Base-by-base conservation (phyloP, 2,888 invertebrate species). In the Acanthococcus lagerstroemiae region DNA sequence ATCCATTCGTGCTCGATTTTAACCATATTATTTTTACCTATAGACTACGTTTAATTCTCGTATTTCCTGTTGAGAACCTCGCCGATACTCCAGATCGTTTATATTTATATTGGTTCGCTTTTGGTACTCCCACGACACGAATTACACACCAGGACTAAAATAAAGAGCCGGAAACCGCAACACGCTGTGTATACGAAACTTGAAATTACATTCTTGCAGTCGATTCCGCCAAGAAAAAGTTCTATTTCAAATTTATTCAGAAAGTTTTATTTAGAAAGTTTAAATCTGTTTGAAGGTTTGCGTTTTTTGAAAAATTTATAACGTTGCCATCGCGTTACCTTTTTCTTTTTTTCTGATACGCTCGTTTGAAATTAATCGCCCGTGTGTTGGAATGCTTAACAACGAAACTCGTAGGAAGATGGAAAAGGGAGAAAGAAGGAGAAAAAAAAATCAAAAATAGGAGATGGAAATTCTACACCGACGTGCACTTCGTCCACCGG, bases 181-280 rank as follows among this genome's bases (percentile, higher is more conserved):
- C n/a, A n/a, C n/a, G n/a, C n/a, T n/a, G n/a, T n/a, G n/a, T n/a
- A n/a, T n/a, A n/a, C n/a, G n/a, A n/a, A n/a, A n/a, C n/a, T n/a
- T n/a, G n/a, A n/a, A n/a, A n/a, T n/a, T n/a, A n/a, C n/a, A n/a
- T n/a, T n/a, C n/a, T n/a, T n/a, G n/a, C n/a, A n/a, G n/a, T n/a
- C n/a, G n/a, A n/a, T n/a, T n/a, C n/a, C n/a, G n/a, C n/a, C n/a
- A n/a, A n/a, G n/a, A n/a, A n/a, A n/a, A n/a, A n/a, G n/a, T n/a
- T n/a, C n/a, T 60, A 19, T 46, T 60, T 60, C 46, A 60, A 60
- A 60, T 60, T 60, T 60, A 60, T 60, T 60, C 60, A 48, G 12
- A 48, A 60, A 60, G 46, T 60, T 60, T 60, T 60, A 60, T 60
- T 60, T 46, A 27, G 12, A 60, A 60, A 60, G 60, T 60, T 60